Percentiles rank a stretch among this genome's conserved stretches.
Conservation (phyloP, 2,113 vertebrate species). For the Macaca mulatta region DNA sequence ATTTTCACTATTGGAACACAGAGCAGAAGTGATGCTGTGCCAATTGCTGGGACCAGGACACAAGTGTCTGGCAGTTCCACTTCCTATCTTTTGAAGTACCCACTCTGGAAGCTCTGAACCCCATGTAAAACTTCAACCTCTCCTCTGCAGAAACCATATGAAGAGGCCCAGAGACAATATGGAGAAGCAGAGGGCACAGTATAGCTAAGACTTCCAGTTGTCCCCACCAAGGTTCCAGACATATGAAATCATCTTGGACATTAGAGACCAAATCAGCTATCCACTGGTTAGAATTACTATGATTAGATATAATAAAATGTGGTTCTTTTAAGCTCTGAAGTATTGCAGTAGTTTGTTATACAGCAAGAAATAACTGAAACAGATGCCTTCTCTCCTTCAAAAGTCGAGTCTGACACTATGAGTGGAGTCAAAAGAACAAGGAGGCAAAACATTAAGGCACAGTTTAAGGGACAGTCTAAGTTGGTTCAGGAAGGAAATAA, state of each 20-base stretch:
- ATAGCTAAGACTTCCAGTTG: not conserved
- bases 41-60: not conserved
- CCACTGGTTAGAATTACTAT: not conserved
- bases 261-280: not conserved
- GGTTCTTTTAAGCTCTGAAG: not conserved
- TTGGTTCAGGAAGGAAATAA: not conserved
- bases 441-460: not conserved
- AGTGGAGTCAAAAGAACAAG: not conserved
- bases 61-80: not conserved
- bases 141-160: not conserved
- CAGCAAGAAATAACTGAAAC: not conserved
- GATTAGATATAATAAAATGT: not conserved
- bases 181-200: not conserved
- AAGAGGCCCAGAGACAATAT: not conserved
- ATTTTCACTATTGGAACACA: not conserved
- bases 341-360: not conserved
- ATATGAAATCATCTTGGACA: not conserved
- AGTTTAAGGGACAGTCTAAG: not conserved
- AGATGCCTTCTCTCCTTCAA: not conserved
- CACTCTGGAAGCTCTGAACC: not conserved
- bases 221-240: not conserved
- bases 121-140: not conserved
- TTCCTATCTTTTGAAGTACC: not conserved
- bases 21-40: not conserved
- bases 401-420: not conserved